Conservation (phyloP, 2,113 vertebrate genomes). For the Ondatra zibethicus region DNA sequence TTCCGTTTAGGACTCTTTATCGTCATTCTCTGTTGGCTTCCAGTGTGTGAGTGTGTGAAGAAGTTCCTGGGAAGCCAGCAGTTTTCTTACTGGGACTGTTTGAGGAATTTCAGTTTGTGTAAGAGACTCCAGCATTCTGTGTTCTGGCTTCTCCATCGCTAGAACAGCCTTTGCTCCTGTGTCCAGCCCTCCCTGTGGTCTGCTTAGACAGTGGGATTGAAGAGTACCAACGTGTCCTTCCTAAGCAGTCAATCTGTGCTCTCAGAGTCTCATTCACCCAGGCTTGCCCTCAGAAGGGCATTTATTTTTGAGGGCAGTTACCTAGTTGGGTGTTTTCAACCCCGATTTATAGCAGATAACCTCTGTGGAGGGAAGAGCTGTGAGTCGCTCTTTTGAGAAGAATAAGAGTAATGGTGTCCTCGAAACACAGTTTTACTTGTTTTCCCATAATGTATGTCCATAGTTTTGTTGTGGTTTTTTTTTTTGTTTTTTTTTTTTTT, state of each 20-base stretch:
- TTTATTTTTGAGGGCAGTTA: background rate
- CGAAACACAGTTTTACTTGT: constrained; percentile 15
- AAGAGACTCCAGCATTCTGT: background rate
- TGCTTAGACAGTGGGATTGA: background rate
- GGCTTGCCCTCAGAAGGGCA: background rate
- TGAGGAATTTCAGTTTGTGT: background rate
- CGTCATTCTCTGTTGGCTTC: background rate
- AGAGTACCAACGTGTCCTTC: background rate
- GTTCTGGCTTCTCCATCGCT: background rate
- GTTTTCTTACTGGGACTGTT: constrained; percentile 15
- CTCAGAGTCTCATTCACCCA: background rate
- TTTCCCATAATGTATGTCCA: background rate
- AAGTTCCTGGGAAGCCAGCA: background rate
- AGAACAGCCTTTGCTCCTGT: background rate
- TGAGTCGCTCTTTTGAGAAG: background rate
- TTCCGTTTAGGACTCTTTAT: background rate
- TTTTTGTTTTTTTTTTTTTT: too few relatives aligned
- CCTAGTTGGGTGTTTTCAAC: constrained; percentile 3
- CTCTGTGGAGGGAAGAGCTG: background rate
- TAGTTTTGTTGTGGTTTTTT: too few relatives aligned
- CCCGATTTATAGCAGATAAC: constrained; percentile 56
- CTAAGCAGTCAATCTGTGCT: background rate
- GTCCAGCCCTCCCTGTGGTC: background rate
- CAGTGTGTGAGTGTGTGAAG: background rate
- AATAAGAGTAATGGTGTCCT: background rate